Evolutionary conservation across 2,113 vertebrate genomes (phyloP).

Genomic region (Chlorodrepanis virens): DNA sequence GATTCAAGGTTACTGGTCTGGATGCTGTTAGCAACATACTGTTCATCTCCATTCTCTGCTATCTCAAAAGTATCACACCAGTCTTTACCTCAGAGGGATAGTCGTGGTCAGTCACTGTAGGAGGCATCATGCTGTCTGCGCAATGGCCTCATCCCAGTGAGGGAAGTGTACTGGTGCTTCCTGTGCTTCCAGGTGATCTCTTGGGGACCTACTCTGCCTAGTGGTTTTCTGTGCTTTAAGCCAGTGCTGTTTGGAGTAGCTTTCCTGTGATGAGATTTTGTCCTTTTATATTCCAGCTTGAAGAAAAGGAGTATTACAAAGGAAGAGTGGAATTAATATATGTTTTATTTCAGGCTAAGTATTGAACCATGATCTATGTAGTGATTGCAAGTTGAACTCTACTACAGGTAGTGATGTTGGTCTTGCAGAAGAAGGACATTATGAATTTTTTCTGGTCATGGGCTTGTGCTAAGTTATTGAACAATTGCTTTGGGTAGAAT

Average conservation of each 20-base stretch:
- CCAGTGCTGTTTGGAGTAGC: not conserved
- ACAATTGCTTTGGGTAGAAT: not conserved
- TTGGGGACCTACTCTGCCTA: not conserved
- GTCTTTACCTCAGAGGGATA: not conserved
- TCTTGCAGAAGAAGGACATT: not conserved
- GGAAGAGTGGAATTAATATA: not conserved
- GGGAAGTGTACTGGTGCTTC: not conserved
- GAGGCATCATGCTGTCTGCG: not conserved
- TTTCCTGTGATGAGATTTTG: not conserved
- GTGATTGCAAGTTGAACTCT: not conserved
- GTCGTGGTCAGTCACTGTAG: not conserved
- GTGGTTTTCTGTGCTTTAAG: not conserved
- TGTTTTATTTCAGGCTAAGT: not conserved
- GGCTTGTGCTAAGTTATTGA: not conserved
- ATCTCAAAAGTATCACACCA: not conserved
- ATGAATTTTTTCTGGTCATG: not conserved
- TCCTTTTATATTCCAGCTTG: not conserved
- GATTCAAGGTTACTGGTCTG: not conserved
- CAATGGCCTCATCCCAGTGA: not conserved
- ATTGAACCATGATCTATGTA: not conserved
- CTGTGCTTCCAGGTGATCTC: not conserved
- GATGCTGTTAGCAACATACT: not conserved
- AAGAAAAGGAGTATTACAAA: not conserved
- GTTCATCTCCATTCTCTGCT: not conserved
- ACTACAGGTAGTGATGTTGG: not conserved